Conservation (phyloP, 2,888 invertebrate genomes). For the Lobophora halterata region DNA sequence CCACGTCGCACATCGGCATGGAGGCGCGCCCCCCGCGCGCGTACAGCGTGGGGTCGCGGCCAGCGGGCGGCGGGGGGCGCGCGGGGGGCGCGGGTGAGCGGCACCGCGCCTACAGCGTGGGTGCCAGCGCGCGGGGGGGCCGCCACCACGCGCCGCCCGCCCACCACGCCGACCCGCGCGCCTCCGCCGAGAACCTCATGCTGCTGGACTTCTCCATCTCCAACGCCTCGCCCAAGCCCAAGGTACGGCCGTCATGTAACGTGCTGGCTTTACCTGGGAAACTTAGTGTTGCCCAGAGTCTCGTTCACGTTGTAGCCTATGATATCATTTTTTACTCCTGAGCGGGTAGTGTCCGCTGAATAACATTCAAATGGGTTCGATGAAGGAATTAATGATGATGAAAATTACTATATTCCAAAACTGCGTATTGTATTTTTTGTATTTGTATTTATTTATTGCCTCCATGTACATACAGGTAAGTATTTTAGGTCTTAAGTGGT, state of each 20-base stretch:
- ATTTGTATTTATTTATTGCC: too few relatives aligned
- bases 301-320: too few relatives aligned
- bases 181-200: constrained; percentile 88
- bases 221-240: constrained; percentile 50
- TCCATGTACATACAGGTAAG: too few relatives aligned
- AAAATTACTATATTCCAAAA: too few relatives aligned
- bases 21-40: constrained; percentile 80
- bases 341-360: too few relatives aligned
- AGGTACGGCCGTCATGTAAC: constrained; percentile 33
- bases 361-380: too few relatives aligned
- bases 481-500: too few relatives aligned
- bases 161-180: constrained; percentile 59
- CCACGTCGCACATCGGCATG: constrained; percentile 85
- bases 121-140: constrained; percentile 53
- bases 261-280: too few relatives aligned
- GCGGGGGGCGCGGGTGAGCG: constrained; percentile 62
- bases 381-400: too few relatives aligned
- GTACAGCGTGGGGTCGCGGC: constrained; percentile 74
- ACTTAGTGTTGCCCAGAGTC: too few relatives aligned
- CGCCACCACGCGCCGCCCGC: constrained; percentile 24
- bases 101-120: constrained; percentile 89
- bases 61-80: constrained; percentile 31
- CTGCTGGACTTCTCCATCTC: constrained; percentile 82
- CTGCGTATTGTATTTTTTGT: too few relatives aligned
- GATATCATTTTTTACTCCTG: too few relatives aligned